Percentiles rank a stretch among this genome's conserved stretches.
Evolutionary conservation across 23 tunicate genomes (phyloP).

Genomic region (Clavelina lepadiformis): DNA sequence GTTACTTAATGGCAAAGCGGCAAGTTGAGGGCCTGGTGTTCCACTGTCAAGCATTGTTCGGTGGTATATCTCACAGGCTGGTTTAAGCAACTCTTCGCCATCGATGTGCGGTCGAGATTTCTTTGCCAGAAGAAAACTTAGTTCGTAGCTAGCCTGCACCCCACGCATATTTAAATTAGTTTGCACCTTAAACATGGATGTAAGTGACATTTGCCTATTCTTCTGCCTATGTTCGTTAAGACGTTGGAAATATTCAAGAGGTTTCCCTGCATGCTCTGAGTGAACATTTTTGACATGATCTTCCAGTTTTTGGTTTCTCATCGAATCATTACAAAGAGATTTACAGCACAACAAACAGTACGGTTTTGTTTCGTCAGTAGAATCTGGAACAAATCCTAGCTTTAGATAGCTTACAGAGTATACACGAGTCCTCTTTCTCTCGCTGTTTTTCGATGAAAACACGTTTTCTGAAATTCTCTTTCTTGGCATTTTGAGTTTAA

Average conservation of each 20-base stretch:
- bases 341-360: conserved; percentile 6
- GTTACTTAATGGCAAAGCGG: conserved; percentile 5
- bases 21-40: not conserved
- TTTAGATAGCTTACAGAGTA: conserved; percentile 3
- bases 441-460: no score
- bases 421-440: not conserved
- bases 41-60: not conserved
- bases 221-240: conserved; percentile 4
- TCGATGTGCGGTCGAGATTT: conserved; percentile 11
- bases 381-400: conserved; percentile 23
- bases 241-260: conserved; percentile 16
- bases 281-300: conserved; percentile 14
- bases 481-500: no score
- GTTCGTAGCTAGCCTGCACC: conserved; percentile 5
- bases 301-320: conserved; percentile 20
- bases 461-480: no score
- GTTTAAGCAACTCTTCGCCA: conserved; percentile 6
- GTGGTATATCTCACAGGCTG: conserved; percentile 1
- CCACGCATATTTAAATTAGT: conserved; percentile 1
- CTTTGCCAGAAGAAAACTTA: conserved; percentile 9
- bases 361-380: conserved; percentile 6
- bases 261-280: conserved; percentile 10
- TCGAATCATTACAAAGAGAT: conserved; percentile 17
- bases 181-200: not conserved
- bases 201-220: conserved; percentile 7